Evolutionary conservation across 1,140 invertebrate genomes (phyloP).

Genomic region (Bombus ignitus): DNA sequence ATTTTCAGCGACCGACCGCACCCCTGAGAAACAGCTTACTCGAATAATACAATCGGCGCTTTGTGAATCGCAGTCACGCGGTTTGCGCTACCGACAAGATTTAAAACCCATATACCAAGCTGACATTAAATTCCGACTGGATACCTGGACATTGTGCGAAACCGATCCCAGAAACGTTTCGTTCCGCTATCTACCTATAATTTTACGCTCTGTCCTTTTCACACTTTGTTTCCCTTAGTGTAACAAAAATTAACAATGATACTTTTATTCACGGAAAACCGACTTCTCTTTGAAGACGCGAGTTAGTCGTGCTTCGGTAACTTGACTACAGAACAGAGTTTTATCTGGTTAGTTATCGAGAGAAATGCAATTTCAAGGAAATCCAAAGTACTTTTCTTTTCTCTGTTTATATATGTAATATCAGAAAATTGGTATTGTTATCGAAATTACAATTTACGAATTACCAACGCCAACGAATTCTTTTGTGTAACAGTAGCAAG

Average conservation of each 20-base stretch:
- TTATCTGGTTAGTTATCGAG: background rate
- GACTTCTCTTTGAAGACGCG: background rate
- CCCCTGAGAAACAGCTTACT: constrained; percentile 18
- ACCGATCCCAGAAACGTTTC: background rate
- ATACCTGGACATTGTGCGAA: background rate
- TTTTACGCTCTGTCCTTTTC: background rate
- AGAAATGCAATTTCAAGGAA: too few species aligned
- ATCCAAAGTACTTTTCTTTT: too few species aligned
- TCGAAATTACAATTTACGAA: too few species aligned
- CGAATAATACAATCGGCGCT: constrained; percentile 29
- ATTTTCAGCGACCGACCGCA: background rate
- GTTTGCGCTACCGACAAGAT: background rate
- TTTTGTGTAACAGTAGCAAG: background rate
- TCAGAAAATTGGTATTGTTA: background rate
- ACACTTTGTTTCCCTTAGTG: background rate
- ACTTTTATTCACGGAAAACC: background rate
- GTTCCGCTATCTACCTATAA: background rate
- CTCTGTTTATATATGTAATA: background rate
- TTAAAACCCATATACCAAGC: background rate
- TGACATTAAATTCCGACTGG: background rate
- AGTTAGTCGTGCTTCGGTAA: too few species aligned
- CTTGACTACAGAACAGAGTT: background rate
- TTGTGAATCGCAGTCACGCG: background rate
- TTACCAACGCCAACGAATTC: background rate
- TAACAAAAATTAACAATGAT: background rate